Evolutionary conservation across 2,113 vertebrate species (phyloP).

Genomic region (Addax nasomaculatus): DNA sequence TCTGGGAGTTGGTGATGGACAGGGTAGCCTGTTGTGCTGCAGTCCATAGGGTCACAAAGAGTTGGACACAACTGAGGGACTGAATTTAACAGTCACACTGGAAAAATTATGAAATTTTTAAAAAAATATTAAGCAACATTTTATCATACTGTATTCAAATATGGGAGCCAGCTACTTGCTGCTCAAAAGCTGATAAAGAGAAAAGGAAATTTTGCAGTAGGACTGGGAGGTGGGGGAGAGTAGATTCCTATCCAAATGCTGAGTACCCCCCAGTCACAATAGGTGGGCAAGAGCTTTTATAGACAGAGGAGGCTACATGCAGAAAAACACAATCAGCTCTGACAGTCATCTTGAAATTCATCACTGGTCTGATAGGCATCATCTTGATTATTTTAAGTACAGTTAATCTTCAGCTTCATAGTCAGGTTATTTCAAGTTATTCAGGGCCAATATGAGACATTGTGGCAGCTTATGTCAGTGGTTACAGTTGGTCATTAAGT

Average conservation of each 20-base stretch:
- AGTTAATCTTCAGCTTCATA: neutral
- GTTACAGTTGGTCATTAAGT: neutral
- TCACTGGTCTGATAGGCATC: neutral
- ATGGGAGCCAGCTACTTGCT: neutral
- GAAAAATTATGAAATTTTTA: neutral
- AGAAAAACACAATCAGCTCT: neutral
- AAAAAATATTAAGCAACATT: neutral
- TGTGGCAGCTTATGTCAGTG: neutral
- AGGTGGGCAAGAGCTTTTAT: neutral
- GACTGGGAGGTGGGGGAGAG: neutral
- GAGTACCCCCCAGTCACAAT: neutral
- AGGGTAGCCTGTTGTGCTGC: neutral
- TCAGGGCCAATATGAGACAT: neutral
- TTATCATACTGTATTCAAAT: neutral
- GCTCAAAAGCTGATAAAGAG: neutral
- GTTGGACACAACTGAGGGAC: neutral
- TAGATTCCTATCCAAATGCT: neutral
- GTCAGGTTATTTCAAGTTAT: neutral
- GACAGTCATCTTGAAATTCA: neutral
- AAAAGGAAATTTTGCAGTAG: neutral
- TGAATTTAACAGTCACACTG: neutral
- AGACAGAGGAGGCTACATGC: neutral
- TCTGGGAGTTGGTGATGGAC: neutral
- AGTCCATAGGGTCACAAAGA: neutral
- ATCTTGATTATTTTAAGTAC: neutral